Percentiles rank a stretch among this genome's conserved stretches.
Conservation (phyloP, 1,140 invertebrate species). For the Linepithema humile region DNA sequence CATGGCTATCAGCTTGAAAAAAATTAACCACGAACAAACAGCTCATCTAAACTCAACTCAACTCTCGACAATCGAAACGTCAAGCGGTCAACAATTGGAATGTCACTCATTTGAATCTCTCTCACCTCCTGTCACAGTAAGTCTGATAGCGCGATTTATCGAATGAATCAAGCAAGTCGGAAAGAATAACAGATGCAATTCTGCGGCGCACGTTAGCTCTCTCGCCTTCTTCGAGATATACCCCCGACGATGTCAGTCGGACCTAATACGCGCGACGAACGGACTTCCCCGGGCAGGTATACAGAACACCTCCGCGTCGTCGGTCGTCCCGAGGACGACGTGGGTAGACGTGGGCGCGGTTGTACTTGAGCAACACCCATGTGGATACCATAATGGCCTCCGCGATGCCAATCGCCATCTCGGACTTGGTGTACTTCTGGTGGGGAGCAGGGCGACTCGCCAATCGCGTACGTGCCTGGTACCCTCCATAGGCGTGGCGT, state of each 20-base stretch:
- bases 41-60: background rate
- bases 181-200: slow-evolving; percentile 31
- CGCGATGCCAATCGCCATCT: slow-evolving; percentile 64
- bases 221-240: slow-evolving; percentile 45
- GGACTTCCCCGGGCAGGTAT: slow-evolving; percentile 64
- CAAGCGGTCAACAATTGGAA: slow-evolving; percentile 15
- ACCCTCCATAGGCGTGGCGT: slow-evolving; percentile 63
- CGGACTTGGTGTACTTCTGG: slow-evolving; percentile 50
- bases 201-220: background rate
- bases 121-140: slow-evolving; percentile 19
- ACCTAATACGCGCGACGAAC: slow-evolving; percentile 63
- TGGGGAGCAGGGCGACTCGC: slow-evolving; percentile 52
- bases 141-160: slow-evolving; percentile 26
- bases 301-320: slow-evolving; percentile 63
- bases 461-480: slow-evolving; percentile 63
- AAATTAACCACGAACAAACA: background rate
- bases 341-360: slow-evolving; percentile 56
- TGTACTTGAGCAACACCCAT: slow-evolving; percentile 55
- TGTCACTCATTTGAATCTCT: slow-evolving; percentile 34
- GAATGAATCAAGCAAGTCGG: background rate
- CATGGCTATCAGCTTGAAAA: background rate
- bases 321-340: slow-evolving; percentile 63
- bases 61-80: background rate
- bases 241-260: slow-evolving; percentile 53
- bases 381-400: slow-evolving; percentile 82